Conservation (phyloP, 2,113 vertebrate species). For the Brachyhypopomus occidentalis region DNA sequence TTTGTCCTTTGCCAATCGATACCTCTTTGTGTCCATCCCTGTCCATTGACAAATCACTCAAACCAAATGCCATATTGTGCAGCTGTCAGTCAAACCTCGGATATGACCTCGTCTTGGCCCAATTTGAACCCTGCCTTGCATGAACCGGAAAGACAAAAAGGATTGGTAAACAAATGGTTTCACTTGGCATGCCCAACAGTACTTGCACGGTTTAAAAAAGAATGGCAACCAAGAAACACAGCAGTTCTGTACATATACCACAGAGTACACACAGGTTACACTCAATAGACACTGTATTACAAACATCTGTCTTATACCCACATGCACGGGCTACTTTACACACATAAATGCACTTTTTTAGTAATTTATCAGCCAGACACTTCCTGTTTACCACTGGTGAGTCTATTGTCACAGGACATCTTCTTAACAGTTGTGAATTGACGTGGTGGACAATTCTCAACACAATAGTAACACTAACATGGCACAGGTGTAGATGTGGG, state of each 20-base stretch:
- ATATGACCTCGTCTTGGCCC: constrained; percentile 59
- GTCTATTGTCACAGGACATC: too few relatives aligned
- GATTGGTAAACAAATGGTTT: constrained; percentile 25
- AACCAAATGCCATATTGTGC: constrained; percentile 66
- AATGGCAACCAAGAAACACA: background rate
- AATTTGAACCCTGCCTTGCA: constrained; percentile 44
- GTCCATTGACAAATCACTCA: constrained; percentile 78
- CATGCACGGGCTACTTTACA: too few relatives aligned
- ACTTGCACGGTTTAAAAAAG: background rate
- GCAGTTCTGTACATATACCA: background rate
- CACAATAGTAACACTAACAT: too few relatives aligned
- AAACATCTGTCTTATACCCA: too few relatives aligned
- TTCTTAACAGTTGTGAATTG: too few relatives aligned
- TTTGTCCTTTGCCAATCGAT: constrained; percentile 74
- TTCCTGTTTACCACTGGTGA: too few relatives aligned
- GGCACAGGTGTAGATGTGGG: too few relatives aligned
- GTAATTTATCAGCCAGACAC: too few relatives aligned
- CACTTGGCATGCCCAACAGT: background rate
- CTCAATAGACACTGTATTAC: too few relatives aligned
- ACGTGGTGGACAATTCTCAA: too few relatives aligned
- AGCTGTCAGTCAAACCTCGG: constrained; percentile 72
- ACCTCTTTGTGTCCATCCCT: constrained; percentile 75
- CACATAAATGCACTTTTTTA: too few relatives aligned
- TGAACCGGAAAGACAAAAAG: constrained; percentile 41
- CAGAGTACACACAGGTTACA: too few relatives aligned